Evolutionary conservation across 2,888 invertebrate species (phyloP).

Genomic region (Macroteleia sp.): DNA sequence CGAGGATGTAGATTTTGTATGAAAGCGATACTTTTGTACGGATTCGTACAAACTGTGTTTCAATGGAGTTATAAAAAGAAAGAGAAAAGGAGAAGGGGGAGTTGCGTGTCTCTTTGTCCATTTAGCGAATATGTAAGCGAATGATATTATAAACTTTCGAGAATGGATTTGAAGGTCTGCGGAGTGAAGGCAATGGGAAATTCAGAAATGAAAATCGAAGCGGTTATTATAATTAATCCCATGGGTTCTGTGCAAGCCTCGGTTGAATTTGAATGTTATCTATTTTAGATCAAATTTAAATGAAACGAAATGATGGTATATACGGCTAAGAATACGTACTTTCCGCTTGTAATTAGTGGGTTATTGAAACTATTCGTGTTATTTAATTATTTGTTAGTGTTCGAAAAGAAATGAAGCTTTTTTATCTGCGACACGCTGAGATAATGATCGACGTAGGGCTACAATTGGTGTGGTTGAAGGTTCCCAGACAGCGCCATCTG

Average conservation of each 20-base stretch:
- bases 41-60: conserved; percentile 13
- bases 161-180: conserved; percentile 37
- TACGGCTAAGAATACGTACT: conserved; percentile 68
- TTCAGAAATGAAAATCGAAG: conserved; percentile 3
- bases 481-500: conserved; percentile 4
- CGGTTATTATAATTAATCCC: conserved; percentile 59
- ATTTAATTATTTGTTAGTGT: conserved; percentile 69
- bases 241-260: conserved; percentile 81
- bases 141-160: conserved; percentile 43
- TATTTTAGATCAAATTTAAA: conserved; percentile 77
- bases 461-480: background rate
- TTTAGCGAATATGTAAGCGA: conserved; percentile 43
- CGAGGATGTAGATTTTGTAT: conserved; percentile 25
- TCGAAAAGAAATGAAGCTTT: conserved; percentile 43
- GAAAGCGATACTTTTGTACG: conserved; percentile 22
- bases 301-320: conserved; percentile 60
- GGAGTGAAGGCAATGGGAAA: conserved; percentile 22
- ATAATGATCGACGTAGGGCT: conserved; percentile 1
- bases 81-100: background rate
- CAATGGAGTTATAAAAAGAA: conserved; percentile 4
- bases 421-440: conserved; percentile 21
- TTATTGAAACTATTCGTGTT: conserved; percentile 68
- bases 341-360: conserved; percentile 61
- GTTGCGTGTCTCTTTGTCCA: conserved; percentile 54
- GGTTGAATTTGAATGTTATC: conserved; percentile 77